Percentiles rank a stretch among this genome's conserved stretches.
Evolutionary conservation across 1,140 invertebrate species (phyloP).

Genomic region (Heliconius himera): DNA sequence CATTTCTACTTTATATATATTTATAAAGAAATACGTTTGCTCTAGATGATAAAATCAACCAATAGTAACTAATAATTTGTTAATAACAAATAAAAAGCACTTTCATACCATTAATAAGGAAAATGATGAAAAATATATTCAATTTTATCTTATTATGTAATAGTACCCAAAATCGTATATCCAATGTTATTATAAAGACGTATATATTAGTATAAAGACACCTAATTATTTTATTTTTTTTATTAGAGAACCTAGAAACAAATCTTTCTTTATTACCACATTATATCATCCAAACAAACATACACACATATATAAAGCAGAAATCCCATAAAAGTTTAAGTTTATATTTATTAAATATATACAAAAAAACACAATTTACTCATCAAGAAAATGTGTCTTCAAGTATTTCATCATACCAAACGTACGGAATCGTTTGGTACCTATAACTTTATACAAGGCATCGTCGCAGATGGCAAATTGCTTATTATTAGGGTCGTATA

Average conservation of each 20-base stretch:
- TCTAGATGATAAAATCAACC: background rate
- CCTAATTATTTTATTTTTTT: background rate
- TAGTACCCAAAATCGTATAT: background rate
- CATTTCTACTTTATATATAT: constrained; percentile 4
- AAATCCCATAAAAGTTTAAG: background rate
- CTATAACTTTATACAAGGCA: constrained; percentile 93
- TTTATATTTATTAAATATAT: constrained; percentile 2
- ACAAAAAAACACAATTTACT: constrained; percentile 36
- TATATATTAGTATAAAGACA: background rate
- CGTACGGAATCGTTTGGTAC: constrained; percentile 93
- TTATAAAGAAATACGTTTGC: background rate
- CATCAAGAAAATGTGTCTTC: constrained; percentile 90
- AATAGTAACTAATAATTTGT: background rate
- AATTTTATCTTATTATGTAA: no score
- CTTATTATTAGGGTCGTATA: constrained; percentile 97
- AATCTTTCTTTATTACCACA: background rate
- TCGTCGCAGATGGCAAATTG: constrained; percentile 97
- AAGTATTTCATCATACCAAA: constrained; percentile 98
- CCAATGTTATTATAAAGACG: background rate
- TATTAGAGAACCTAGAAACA: background rate
- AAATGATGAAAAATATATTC: no score
- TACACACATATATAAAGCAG: background rate
- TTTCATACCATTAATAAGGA: no score
- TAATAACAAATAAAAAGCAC: background rate
- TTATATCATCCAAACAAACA: background rate